A percentile compares a stretch with the other conserved stretches of the same genome.
Conservation (phyloP, 2,797 vertebrate species). For the Lophotriccus pileatus region DNA sequence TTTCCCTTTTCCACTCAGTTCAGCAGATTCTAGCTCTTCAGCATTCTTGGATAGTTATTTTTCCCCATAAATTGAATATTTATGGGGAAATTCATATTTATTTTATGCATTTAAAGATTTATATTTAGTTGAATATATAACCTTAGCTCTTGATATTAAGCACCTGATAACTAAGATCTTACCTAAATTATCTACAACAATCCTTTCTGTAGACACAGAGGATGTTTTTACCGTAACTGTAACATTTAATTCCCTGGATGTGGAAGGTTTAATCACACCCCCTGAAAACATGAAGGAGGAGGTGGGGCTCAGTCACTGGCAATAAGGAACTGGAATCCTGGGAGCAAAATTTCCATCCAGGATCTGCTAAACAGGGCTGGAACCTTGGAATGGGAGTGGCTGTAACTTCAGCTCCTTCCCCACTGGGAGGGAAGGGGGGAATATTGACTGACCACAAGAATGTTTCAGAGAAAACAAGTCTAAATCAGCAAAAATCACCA, state of each 20-base stretch:
- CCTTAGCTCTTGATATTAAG: background rate
- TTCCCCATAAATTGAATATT: background rate
- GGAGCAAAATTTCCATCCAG: background rate
- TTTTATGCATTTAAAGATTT: too few relatives aligned
- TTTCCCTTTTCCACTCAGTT: background rate
- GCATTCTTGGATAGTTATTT: background rate
- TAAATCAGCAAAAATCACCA: background rate
- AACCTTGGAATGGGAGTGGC: background rate
- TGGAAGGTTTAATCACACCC: background rate
- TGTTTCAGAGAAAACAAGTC: background rate
- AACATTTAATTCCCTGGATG: background rate
- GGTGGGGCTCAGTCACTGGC: background rate
- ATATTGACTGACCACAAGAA: background rate
- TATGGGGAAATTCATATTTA: too few relatives aligned
- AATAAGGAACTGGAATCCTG: background rate
- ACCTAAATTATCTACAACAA: background rate
- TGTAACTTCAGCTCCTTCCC: background rate
- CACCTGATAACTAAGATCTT: background rate
- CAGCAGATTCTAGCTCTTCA: background rate
- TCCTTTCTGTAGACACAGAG: background rate
- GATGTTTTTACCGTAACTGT: background rate
- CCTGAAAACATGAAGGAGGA: background rate
- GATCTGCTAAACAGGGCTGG: background rate
- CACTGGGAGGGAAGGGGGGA: background rate
- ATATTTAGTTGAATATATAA: too few relatives aligned